These are phyloP conservation scores for Clarias batrachus DNA, from an alignment of 2,113 vertebrate species.

Conservation along the genomic window DNA sequence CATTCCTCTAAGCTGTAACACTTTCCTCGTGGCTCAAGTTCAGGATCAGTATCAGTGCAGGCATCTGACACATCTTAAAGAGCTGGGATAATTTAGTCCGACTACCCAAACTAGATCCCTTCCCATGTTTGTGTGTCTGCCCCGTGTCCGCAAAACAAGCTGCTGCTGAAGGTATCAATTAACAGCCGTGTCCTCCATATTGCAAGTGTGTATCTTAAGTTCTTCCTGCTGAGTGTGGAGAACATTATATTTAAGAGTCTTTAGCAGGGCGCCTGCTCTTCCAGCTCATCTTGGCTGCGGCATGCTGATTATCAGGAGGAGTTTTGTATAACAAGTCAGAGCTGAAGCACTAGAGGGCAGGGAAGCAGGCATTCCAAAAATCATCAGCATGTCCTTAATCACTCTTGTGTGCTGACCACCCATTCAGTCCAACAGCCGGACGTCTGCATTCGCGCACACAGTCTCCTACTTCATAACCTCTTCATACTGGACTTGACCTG, in stretches of 20 bases:
- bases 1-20: neutral
- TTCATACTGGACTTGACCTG: conserved; percentile 21
- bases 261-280: conserved; percentile 2
- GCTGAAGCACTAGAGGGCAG: conserved; percentile 28
- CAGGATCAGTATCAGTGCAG: conserved; percentile 53
- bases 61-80: conserved; percentile 62
- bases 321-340: conserved; percentile 29
- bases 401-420: conserved; percentile 48
- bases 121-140: conserved; percentile 36
- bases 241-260: conserved; percentile 31
- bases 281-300: conserved; percentile 9
- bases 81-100: conserved; percentile 27
- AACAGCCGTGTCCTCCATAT: neutral
- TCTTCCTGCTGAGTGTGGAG: conserved; percentile 41
- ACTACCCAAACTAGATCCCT: conserved; percentile 34
- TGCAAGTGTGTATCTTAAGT: neutral
- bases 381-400: conserved; percentile 55
- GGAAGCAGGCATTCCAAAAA: conserved; percentile 52
- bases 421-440: conserved; percentile 40
- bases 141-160: conserved; percentile 33
- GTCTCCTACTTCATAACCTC: neutral
- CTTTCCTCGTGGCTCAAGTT: conserved; percentile 7
- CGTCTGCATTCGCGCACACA: neutral
- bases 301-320: neutral
- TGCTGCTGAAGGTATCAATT: conserved; percentile 41